Base-by-base conservation (phyloP, 2,888 invertebrate genomes). In the Taphrorychus bicolor region DNA sequence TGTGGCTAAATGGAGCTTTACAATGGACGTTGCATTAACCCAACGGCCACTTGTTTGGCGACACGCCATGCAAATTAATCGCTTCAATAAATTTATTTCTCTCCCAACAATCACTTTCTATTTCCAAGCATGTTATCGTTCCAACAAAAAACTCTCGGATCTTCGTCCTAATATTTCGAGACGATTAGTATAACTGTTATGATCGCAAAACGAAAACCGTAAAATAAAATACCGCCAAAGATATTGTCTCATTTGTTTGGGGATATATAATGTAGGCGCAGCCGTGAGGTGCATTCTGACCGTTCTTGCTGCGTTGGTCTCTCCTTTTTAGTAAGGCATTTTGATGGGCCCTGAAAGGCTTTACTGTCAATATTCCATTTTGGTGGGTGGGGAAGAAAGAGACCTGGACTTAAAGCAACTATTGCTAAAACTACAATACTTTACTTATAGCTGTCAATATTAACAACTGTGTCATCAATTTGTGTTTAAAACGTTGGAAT, bases 41-140 rank as follows among this genome's bases (percentile, higher is more conserved):
- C 32, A 32, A 45, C 3, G 5, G 21, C 18, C 51, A 51, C 21
- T 19, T 14, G 9, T 51, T 11, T 51, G 51, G 51, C 51, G 21
- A 14, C 21, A n/a, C n/a, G 51, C 51, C 51, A 51, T 21, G 51
- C 18, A 22, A 45, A 51, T 51, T 21, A 19, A 51, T 19, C 21
- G 51, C 7, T 51, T 18, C 14, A 19, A 19, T 21, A 19, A 51
- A 51, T 51, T 51, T 51, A 51, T 51, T 19, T 18, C 11, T 51
- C 2, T 16, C 11, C n/a, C 19, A n/a, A 21, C 18, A 11, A 51
- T 21, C 51, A 51, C 51, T 51, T 51, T 51, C 51, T 51, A 51
- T 51, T 51, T 51, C 14, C 21, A 51, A 51, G 14, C 7, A 45
- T 17, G 5, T 45, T 45, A 16, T 45, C 11, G 14, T 45, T 45